Evolutionary conservation across 2,113 vertebrate species (phyloP), one percentile per base, ranked within the genome.

Genomic region (Cercocebus atys): DNA sequence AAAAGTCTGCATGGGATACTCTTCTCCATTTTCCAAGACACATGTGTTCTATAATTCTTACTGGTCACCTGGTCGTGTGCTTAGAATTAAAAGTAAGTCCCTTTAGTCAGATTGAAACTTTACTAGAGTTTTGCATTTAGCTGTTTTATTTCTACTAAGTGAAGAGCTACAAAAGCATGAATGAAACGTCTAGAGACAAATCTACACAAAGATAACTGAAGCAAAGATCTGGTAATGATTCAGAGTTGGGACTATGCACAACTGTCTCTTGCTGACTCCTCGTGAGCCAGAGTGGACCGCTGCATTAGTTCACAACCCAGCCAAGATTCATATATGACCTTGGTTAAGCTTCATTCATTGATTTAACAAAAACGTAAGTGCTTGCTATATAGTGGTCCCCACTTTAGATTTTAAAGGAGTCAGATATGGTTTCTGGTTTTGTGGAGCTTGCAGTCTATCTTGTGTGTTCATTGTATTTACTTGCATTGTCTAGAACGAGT

Each of bases 1-100:
- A 76, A 81, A 84, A 16, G n/a, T 30, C 23, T 35, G 0, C 22
- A 0, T 14, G 14, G 16, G 72, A 81, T 66, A 43, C 40, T 68
- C 22, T 83, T 87, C 43, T 88, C 17, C 17, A 47, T 86, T 80
- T 78, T 23, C 18, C 22, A 80, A 35, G 22, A 43, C 55, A 72
- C 55, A 78, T 64, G 85, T 89, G 16, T 55, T 82, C 52, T 79
- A 6, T 45, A 61, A 78, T 91, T 95, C 55, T 90, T 82, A 70
- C 20, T 27, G 6, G 43, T 10, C 72, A 88, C 82, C 18, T 93
- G 81, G 6, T 12, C 82, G 6, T 68, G 40, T 68, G 22, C 35
- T 96, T 66, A 79, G 82, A 92, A 95, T 87, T 83, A 70, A 87
- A 90, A 93, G 50, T 57, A 85, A 90, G 10, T 70, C 70, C 40